Evolutionary conservation across 2,797 vertebrate genomes (phyloP).

Genomic region (Pelochelys cantorii): DNA sequence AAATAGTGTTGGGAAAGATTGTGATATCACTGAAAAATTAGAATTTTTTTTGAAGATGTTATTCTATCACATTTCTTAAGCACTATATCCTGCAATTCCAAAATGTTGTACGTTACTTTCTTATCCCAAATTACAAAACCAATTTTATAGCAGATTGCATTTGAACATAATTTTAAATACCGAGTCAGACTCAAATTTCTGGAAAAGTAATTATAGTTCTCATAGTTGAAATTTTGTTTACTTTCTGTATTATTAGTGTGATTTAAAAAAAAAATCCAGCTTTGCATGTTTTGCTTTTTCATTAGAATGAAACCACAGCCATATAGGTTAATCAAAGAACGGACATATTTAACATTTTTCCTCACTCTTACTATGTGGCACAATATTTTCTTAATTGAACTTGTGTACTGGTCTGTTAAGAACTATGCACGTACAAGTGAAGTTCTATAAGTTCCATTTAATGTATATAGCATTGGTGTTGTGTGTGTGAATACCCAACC

Average conservation of each 20-base stretch:
- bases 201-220: not conserved
- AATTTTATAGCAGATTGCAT: not conserved
- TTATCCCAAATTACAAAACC: not conserved
- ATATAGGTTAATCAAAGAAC: not conserved
- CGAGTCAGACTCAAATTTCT: not conserved
- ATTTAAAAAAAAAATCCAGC: not conserved
- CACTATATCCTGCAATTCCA: not conserved
- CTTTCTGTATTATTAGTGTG: not conserved
- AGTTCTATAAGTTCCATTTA: not conserved
- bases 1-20: not conserved
- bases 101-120: not conserved
- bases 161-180: not conserved
- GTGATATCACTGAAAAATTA: not conserved
- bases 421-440: fast-evolving
- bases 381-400: not conserved
- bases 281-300: not conserved
- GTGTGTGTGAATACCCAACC: not conserved
- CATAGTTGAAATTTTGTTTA: not conserved
- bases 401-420: not conserved
- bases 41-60: not conserved
- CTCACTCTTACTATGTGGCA: not conserved
- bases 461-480: not conserved
- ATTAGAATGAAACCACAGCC: not conserved
- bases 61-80: not conserved
- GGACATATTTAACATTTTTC: not conserved